Conservation (phyloP, 1,140 invertebrate genomes). For the Bombus polaris region DNA sequence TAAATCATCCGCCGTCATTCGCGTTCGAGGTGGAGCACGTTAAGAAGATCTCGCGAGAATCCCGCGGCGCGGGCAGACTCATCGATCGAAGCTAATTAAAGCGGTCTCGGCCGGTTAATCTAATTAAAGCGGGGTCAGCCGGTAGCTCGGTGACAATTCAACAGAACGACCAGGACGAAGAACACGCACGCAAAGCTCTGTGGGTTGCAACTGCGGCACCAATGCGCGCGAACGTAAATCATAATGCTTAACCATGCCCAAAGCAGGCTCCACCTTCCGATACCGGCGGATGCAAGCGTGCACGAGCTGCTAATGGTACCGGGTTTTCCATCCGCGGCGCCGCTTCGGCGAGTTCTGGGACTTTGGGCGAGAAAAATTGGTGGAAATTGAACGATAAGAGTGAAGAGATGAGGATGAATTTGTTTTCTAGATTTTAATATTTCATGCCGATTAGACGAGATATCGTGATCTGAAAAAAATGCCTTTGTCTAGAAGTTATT, state of each 20-base stretch:
- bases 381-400: no score
- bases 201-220: conserved; percentile 40
- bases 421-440: no score
- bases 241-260: conserved; percentile 73
- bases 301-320: background rate
- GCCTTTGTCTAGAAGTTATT: no score
- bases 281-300: background rate
- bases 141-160: conserved; percentile 50
- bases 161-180: background rate
- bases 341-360: background rate
- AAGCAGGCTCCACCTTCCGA: conserved; percentile 67
- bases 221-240: conserved; percentile 58
- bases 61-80: background rate
- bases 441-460: no score
- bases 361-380: background rate
- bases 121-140: conserved; percentile 43
- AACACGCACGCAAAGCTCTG: conserved; percentile 3
- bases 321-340: background rate
- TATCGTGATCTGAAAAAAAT: no score
- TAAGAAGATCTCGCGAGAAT: background rate
- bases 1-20: conserved; percentile 25
- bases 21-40: background rate
- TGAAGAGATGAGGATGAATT: no score
- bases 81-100: conserved; percentile 58
- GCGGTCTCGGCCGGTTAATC: conserved; percentile 31